Percentiles rank a stretch among this genome's conserved stretches.
Conservation (phyloP, 2,888 invertebrate genomes). For the Philaethria dido region DNA sequence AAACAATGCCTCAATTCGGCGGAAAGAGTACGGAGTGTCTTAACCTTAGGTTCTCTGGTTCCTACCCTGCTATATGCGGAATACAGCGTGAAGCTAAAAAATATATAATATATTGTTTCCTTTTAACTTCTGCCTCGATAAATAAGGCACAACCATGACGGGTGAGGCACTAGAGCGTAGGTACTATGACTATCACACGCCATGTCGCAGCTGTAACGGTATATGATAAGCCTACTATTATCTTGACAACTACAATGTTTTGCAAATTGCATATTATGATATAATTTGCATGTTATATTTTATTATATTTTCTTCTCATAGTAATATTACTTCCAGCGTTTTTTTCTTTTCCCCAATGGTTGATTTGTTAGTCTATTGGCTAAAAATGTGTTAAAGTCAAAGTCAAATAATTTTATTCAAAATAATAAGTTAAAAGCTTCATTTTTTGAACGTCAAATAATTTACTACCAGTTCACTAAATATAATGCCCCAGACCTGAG, state of each 20-base stretch:
- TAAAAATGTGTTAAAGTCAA: too few relatives aligned
- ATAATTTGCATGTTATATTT: background rate
- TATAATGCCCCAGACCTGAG: too few relatives aligned
- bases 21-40: too few relatives aligned
- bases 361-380: background rate
- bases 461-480: too few relatives aligned
- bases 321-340: background rate
- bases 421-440: too few relatives aligned
- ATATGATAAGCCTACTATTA: background rate
- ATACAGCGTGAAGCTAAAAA: too few relatives aligned
- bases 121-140: background rate
- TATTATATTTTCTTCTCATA: slow-evolving; percentile 3
- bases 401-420: too few relatives aligned
- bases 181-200: background rate
- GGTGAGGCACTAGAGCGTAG: background rate
- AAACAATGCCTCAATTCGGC: too few relatives aligned
- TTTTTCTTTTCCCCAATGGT: background rate
- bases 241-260: slow-evolving; percentile 12
- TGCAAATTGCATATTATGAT: background rate
- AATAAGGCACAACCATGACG: background rate
- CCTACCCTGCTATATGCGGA: too few relatives aligned
- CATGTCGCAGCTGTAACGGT: slow-evolving; percentile 2
- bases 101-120: too few relatives aligned
- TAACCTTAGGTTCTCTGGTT: too few relatives aligned
- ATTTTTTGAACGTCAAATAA: too few relatives aligned